These are phyloP conservation scores for Rosalia funebris DNA, from an alignment of 2,888 invertebrate species.

Conservation along the genomic window DNA sequence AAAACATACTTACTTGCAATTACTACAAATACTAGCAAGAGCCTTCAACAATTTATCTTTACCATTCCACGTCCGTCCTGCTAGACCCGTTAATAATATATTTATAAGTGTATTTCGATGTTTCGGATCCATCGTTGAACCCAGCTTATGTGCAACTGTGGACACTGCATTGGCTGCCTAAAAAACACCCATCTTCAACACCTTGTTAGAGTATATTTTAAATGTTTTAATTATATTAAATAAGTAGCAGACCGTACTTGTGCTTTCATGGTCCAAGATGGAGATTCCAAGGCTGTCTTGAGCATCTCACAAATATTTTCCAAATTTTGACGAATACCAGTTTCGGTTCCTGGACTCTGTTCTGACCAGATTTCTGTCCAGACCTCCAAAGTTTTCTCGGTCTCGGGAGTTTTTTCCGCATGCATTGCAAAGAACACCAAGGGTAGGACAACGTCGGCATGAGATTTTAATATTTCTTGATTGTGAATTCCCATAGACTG, in stretches of 20 bases:
- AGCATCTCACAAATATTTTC: conserved; percentile 76
- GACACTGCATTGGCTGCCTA: conserved; percentile 84
- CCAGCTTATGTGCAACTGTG: conserved; percentile 79
- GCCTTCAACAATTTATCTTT: conserved; percentile 85
- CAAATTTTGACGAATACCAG: conserved; percentile 81
- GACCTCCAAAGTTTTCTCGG: conserved; percentile 74
- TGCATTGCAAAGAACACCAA: conserved; percentile 93
- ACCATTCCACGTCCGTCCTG: conserved; percentile 90
- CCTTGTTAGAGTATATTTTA: too few relatives aligned
- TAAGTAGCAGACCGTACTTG: too few relatives aligned
- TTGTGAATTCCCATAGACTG: conserved; percentile 85
- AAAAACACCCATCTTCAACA: too few relatives aligned
- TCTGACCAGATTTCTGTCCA: conserved; percentile 93
- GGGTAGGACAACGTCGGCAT: conserved; percentile 80
- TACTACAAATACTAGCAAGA: conserved; percentile 75
- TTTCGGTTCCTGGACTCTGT: conserved; percentile 85
- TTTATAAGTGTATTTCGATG: conserved; percentile 74
- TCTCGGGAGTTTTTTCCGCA: conserved; percentile 75
- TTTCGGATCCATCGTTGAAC: conserved; percentile 71
- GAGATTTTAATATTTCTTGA: conserved; percentile 82
- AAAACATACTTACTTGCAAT: conserved; percentile 77
- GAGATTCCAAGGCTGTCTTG: conserved; percentile 78
- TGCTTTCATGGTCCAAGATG: conserved; percentile 88
- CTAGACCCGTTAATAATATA: conserved; percentile 73
- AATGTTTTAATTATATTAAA: too few relatives aligned